Base-by-base conservation (phyloP, 2,113 vertebrate genomes). In the Brienomyrus brachyistius region DNA sequence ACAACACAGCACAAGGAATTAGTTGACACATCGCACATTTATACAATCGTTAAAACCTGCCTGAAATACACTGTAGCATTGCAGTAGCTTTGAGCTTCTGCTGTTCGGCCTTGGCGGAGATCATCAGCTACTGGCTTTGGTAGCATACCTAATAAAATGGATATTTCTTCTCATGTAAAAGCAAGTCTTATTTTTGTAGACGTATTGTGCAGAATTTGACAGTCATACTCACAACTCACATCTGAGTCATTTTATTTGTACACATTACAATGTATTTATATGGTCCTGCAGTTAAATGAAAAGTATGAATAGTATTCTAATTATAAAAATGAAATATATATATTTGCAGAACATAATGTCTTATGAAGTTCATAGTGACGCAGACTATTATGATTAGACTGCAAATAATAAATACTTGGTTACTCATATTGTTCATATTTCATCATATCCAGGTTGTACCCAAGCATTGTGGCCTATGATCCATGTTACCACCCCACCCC, bases 51-150 rank as follows among this genome's bases (percentile, higher is more conserved):
- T 84, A 10, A 35, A 83, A 93, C 93, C 89, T 92, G 90, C 94
- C 95, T 96, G 93, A 96, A 96, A 92, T 94, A 96, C 88, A 96
- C 91, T 0, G 93, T 96, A 50, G 95, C 94, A 74, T 93, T 97
- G 90, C 95, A 92, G 89, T 94, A 97, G 93, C 92, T 95, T 91
- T 94, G 95, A 89, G 93, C 94, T 88, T 96, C 90, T 70, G 94
- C 90, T 90, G 93, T 94, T 43, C 92, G 90, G 59, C 96, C 96
- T 92, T 94, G 94, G 80, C 95, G 94, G 86, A 96, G 94, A 87
- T 95, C 95, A 40, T 96, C 95, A 89, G 95, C 96, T 89, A 96
- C 94, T 5, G 94, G 93, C 93, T 96, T 95, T 90, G 95, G 95
- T 91, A 96, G 92, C 94, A 94, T 96, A 91, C 94, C 95, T 97